phyloP scores from a whole-genome alignment of 2,113 vertebrate species.

The zebrafish (Danio rerio) region GRCz12tu NC_133182.1:35670501-35671000 shows the following conservation, averaged over 20 bases:
- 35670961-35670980: neutral
- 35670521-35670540: neutral
- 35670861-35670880: conserved; percentile 50
- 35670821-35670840: conserved; percentile 74
- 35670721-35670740: conserved; percentile 78
- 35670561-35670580: neutral
- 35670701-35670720: conserved; percentile 80
- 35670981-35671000: neutral
- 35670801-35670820: conserved; percentile 68
- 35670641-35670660: conserved; percentile 67
- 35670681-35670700: conserved; percentile 74
- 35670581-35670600: neutral
- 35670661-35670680: conserved; percentile 78
- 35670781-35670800: conserved; percentile 78
- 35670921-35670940: neutral
- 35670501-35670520: neutral
- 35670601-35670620: neutral
- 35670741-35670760: conserved; percentile 83
- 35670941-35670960: neutral
- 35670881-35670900: conserved; percentile 51
- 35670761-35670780: conserved; percentile 72
- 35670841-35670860: conserved; percentile 57
- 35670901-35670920: conserved; percentile 27
- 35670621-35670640: conserved; percentile 53
- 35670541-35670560: neutral